Base-by-base conservation (phyloP, 1,140 invertebrate species). In the Trypoxylus dichotomus region DNA sequence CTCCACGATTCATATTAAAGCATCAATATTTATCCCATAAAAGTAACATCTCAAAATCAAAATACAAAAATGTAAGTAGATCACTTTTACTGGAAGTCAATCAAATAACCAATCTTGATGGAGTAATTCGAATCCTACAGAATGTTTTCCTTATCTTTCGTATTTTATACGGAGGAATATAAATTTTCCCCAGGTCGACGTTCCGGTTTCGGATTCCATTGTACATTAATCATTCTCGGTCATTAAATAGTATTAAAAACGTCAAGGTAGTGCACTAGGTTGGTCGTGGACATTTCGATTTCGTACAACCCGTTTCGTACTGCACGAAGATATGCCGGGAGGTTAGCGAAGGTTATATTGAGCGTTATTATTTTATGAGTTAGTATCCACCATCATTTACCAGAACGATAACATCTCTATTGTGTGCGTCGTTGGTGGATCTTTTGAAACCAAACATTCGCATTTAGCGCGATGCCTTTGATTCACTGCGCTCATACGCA, bases 361-460 rank as follows among this genome's bases (percentile, higher is more conserved):
- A 71, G 68, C 68, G 68, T 71, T 24, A 71, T 73, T 73, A 73
- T 73, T 73, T 73, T 32, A 73, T 73, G 68, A 71, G 24, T 73
- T 73, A 21, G 29, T 29, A 27, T 73, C 60, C 3, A 19, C 71
- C 27, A 73, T 73, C 71, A 73, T 32, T 73, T 73, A 73, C 37
- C 19, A 15, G 27, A 19, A 24, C 19, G 71, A 73, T 73, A 73
- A 32, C 32, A 32, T 73, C 71, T 32, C 27, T n/a, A 73, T 73
- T 73, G 27, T 32, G 27, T 73, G 11, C 24, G 60, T 24, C 60
- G 21, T n/a, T 58, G 47, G 68, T 71, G 68, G 29, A 71, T 71
- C 29, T 15, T 27, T 71, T 71, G 15, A 71, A 71, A 25, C 68
- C 24, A 24, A 71, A 71, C 68, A 21, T 71, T 71, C 24, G 29